phyloP scores from a whole-genome alignment of 2,113 vertebrate genomes.

The Neolamprologus variostigma region DNA sequence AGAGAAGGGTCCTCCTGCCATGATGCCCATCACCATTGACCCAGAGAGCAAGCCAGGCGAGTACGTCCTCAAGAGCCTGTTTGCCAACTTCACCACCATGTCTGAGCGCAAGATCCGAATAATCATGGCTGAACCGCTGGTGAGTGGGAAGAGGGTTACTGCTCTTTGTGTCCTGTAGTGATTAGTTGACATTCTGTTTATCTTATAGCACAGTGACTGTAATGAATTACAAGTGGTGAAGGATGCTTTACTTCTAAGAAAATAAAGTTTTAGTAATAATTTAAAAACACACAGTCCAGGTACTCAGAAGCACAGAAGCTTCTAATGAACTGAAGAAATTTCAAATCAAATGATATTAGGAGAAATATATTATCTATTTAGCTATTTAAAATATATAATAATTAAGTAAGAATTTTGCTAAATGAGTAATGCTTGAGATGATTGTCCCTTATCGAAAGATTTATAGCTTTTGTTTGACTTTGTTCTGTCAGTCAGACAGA shows the following conservation, averaged over 20 bases:
- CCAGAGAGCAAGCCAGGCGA: conserved; percentile 96
- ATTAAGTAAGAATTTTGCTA: background rate
- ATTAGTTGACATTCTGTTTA: background rate
- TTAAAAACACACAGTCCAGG: background rate
- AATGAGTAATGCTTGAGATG: background rate
- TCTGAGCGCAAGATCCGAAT: conserved; percentile 94
- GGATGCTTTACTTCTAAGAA: background rate
- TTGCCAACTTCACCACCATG: conserved; percentile 89
- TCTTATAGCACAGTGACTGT: background rate
- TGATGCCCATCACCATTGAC: conserved; percentile 88
- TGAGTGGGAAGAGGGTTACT: conserved; percentile 63
- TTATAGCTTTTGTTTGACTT: background rate
- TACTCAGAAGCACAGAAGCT: background rate
- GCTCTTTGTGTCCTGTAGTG: background rate
- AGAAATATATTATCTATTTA: background rate
- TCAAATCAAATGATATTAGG: background rate
- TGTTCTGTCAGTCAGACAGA: background rate
- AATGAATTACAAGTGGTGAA: background rate
- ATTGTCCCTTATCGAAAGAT: background rate
- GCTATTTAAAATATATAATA: background rate
- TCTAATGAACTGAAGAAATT: background rate
- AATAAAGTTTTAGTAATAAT: background rate
- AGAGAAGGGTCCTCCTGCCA: conserved; percentile 86
- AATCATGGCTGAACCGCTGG: conserved; percentile 95
- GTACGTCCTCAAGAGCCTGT: conserved; percentile 93